Evolutionary conservation across 2,888 invertebrate species (phyloP), one percentile per base, ranked within the genome.

Genomic region (Mythimna loreyi): DNA sequence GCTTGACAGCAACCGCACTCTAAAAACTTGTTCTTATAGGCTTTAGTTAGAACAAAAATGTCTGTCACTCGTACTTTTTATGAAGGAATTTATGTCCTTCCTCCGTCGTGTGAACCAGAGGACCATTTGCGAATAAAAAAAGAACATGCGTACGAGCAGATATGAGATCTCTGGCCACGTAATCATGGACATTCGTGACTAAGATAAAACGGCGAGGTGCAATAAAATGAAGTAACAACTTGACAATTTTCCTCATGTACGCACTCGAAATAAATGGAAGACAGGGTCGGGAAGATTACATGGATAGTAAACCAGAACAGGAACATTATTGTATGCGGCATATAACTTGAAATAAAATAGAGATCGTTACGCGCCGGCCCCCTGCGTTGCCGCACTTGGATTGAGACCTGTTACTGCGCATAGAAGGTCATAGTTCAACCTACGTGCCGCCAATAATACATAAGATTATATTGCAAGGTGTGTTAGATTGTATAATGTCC

Each of bases 101-200:
- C 77, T 68, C 47, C 69, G 61, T 55, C 77, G 77, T 77, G 81
- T 69, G 77, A 77, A 77, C 58, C 71, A 55, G 55, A 62, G 77
- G 81, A 77, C 52, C 33, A 69, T 52, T 77, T 70, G 65, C 58
- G 50, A 81, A 66, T 64, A 57, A 23, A 49, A 64, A 61, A 72
- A 69, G 43, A 49, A 30, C 52, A 50, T 70, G 50, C 50, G 59
- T 70, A 63, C 65, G 52, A 57, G 62, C 21, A 55, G 63, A 58
- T 80, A 75, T 71, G 61, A 76, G 61, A 72, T 67, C 63, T 63
- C 52, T 47, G 40, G 60, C 65, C 62, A 73, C 55, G 60, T 81
- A 72, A 78, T 81, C 71, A 69, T 76, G 58, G 16, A 49, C 45
- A 65, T 62, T 70, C 79, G 74, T 69, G 82, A 78, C 79, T 63